These are phyloP conservation scores for Frankliniella intonsa DNA, from an alignment of 2,888 invertebrate species.

Conservation along the genomic window DNA sequence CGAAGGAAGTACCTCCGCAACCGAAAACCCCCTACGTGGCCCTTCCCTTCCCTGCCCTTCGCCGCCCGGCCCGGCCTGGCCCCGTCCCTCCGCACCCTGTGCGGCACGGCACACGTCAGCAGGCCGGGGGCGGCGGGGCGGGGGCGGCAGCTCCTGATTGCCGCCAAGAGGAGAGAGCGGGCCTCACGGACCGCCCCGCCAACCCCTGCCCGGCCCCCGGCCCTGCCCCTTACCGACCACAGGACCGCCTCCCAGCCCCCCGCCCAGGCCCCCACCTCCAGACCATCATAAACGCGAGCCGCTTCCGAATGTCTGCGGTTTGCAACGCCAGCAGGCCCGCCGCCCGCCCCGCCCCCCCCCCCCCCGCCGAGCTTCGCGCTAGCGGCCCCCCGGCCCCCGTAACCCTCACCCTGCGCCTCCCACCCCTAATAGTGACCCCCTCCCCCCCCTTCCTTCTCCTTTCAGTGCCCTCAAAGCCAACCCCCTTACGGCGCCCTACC, in stretches of 20 bases:
- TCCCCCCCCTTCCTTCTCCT: neutral
- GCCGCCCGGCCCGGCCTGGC: too few species aligned
- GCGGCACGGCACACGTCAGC: too few species aligned
- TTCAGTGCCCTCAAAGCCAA: neutral
- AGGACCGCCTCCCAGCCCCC: neutral
- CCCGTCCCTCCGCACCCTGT: too few species aligned
- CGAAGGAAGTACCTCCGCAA: too few species aligned
- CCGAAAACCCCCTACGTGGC: too few species aligned
- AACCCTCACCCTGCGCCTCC: neutral
- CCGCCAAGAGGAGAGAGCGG: neutral
- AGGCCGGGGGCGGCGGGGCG: too few species aligned
- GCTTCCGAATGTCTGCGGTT: conserved; percentile 18
- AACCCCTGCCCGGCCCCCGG: neutral
- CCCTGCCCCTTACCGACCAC: neutral
- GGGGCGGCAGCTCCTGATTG: too few species aligned
- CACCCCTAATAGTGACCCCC: neutral
- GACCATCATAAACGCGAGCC: neutral
- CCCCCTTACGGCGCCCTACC: neutral
- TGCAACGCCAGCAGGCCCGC: neutral
- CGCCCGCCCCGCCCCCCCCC: neutral
- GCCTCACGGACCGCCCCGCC: neutral
- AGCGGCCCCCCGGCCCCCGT: neutral
- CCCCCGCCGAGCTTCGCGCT: neutral
- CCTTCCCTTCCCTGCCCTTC: too few species aligned
- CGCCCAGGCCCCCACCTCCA: neutral